Percentiles rank a stretch among this genome's conserved stretches.
These are phyloP conservation scores for Eulacestoma nigropectus DNA, from an alignment of 2,113 vertebrate species.

Conservation along the genomic window DNA sequence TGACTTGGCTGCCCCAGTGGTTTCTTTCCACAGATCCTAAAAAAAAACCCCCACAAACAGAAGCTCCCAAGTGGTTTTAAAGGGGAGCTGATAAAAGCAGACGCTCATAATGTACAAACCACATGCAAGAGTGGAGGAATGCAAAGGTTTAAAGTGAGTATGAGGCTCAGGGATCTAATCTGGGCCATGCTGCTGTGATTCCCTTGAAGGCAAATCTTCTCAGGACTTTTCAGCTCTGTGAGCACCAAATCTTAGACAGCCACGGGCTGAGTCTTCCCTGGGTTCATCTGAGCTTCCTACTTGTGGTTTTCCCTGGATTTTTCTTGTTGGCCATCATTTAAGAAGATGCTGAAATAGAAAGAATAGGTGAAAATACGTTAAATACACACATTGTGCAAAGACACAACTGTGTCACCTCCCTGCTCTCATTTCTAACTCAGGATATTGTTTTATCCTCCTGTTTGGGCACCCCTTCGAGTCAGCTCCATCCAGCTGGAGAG, in stretches of 20 bases:
- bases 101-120: too few species aligned
- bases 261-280: background rate
- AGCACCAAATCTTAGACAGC: background rate
- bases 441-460: background rate
- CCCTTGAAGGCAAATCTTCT: background rate
- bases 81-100: background rate
- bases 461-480: background rate
- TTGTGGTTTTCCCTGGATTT: background rate
- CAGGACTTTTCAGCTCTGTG: background rate
- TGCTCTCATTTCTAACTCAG: background rate
- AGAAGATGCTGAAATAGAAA: background rate
- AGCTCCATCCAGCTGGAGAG: background rate
- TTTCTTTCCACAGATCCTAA: background rate
- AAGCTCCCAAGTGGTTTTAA: background rate
- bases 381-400: background rate
- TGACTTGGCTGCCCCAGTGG: background rate
- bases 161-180: background rate
- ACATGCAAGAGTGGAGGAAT: background rate
- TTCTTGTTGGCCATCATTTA: background rate
- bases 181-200: background rate
- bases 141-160: background rate
- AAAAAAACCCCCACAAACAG: background rate
- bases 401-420: background rate
- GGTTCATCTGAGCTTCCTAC: background rate
- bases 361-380: background rate